Evolutionary conservation across 2,797 vertebrate species (phyloP), one percentile per base, ranked within the genome.

Genomic region (Crax fasciolata): DNA sequence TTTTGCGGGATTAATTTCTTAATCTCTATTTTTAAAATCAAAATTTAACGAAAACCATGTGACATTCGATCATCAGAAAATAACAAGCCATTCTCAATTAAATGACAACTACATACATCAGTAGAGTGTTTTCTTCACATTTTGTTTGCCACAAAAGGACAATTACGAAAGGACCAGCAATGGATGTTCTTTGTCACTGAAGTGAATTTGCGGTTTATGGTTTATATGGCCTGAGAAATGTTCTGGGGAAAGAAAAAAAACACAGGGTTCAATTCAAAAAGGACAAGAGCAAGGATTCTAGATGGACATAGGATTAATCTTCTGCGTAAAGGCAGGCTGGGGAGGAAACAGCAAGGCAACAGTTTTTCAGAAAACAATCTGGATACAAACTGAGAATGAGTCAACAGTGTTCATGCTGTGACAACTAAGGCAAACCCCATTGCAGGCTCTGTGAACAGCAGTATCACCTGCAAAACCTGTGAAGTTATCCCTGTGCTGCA

Each of bases 181-280:
- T 73, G 91, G 91, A 84, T 67, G 25, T 54, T 44, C 85, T 77
- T 70, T 89, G 70, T 84, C 73, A 81, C 35, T 61, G 48, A 78
- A 72, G 89, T 84, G 67, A 92, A 76, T 91, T 88, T 78, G 75
- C 52, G 55, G 44, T 74, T 91, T 94, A 21, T 75, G 55, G 44
- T 74, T 91, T 94, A 21, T 75, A 70, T 41, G 61, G 59, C 43
- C 58, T 90, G 90, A 94, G 59, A 91, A 93, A 79, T 73, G 35
- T 30, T 75, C 63, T 66, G 73, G 24, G 25, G 77, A 92, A 16
- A n/a, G 43, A 66, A 74, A 38, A 38, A 79, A 90, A 6, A 11
- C 58, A 66, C 11, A 66, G 30, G 20, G 38, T 86, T 87, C 57
- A 68, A 0, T 93, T 92, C 82, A 94, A 17, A 86, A 88, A 75